These are phyloP conservation scores for Enteromius argenteus DNA, from an alignment of 2,797 vertebrate genomes.

Conservation along the genomic window DNA sequence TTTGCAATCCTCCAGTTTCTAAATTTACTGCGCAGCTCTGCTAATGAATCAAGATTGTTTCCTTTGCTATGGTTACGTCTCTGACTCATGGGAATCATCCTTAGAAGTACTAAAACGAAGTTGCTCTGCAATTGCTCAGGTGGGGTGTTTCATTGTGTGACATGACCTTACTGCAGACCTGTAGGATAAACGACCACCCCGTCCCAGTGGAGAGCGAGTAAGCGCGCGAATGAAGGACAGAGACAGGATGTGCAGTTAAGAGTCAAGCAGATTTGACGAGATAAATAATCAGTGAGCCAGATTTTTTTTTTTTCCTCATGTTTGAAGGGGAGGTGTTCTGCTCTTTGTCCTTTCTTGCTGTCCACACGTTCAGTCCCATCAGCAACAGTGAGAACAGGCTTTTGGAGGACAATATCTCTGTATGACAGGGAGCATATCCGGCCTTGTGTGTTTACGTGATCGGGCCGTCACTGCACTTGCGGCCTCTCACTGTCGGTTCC, in stretches of 20 bases:
- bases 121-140: neutral
- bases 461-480: neutral
- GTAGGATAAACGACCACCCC: neutral
- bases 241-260: slow-evolving; percentile 60
- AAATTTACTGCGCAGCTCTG: neutral
- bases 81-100: neutral
- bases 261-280: slow-evolving; percentile 51
- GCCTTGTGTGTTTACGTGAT: slow-evolving; percentile 1
- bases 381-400: slow-evolving; percentile 13
- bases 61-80: slow-evolving; percentile 6
- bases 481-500: neutral
- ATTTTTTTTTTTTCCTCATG: slow-evolving; percentile 31
- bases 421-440: slow-evolving; percentile 25
- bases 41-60: neutral
- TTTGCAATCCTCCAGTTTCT: neutral
- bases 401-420: slow-evolving; percentile 28
- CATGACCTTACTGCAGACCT: slow-evolving; percentile 14
- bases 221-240: slow-evolving; percentile 3
- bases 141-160: neutral
- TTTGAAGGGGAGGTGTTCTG: slow-evolving; percentile 58
- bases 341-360: slow-evolving; percentile 56
- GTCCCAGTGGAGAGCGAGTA: neutral
- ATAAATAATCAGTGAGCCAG: slow-evolving; percentile 65
- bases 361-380: slow-evolving; percentile 14
- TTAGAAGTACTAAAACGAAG: slow-evolving; percentile 3